Percentiles rank a stretch among this genome's conserved stretches.
Conservation (phyloP, 2,888 invertebrate species). For the Lochmaea crataegi region DNA sequence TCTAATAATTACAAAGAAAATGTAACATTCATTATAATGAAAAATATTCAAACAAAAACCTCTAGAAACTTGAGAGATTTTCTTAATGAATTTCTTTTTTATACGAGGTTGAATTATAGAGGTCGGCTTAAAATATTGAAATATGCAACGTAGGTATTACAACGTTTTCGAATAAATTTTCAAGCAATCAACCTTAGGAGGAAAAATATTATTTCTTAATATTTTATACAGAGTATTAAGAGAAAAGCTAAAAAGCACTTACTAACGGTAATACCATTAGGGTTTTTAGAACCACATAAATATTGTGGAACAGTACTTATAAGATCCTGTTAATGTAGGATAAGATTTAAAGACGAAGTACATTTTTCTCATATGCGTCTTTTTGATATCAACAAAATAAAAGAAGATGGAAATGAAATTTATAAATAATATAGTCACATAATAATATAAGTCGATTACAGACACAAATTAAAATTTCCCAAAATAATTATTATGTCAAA, state of each 20-base stretch:
- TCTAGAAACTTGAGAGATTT: conserved; percentile 23
- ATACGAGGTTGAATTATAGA: conserved; percentile 16
- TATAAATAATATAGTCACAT: too few species aligned
- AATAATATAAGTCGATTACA: too few species aligned
- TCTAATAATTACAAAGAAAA: background rate
- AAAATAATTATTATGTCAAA: too few species aligned
- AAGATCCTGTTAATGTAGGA: background rate
- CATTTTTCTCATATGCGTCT: too few species aligned
- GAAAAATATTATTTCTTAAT: conserved; percentile 16
- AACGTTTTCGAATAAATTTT: conserved; percentile 30
- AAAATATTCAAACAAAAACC: conserved; percentile 25
- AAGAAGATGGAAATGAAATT: too few species aligned
- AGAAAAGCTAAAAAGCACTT: background rate
- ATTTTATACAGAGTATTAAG: conserved; percentile 7
- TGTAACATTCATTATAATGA: conserved; percentile 2
- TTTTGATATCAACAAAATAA: too few species aligned
- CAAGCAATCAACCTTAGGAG: conserved; percentile 10
- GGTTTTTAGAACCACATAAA: background rate
- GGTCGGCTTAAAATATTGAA: conserved; percentile 29
- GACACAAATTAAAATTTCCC: too few species aligned
- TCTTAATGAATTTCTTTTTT: conserved; percentile 29
- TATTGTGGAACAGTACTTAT: background rate
- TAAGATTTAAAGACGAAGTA: too few species aligned
- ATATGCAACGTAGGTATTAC: conserved; percentile 23
- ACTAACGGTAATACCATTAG: background rate